A percentile compares a stretch with the other conserved stretches of the same genome.
Conservation (phyloP, 2,888 invertebrate genomes). For the Cantharis flavilabris region DNA sequence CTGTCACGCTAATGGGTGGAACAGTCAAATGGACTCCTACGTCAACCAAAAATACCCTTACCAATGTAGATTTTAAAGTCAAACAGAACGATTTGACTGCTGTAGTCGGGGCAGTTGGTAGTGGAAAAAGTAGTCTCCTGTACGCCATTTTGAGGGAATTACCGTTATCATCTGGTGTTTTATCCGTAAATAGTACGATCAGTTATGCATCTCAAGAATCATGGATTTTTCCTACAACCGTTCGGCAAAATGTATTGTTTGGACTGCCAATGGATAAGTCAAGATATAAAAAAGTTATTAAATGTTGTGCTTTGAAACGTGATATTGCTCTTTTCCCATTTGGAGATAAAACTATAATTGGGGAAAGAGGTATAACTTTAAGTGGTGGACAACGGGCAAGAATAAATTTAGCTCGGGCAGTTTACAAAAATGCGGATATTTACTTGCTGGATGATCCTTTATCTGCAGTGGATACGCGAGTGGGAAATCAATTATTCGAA, state of each 20-base stretch:
- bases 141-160: constrained; percentile 72
- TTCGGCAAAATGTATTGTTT: constrained; percentile 90
- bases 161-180: constrained; percentile 56
- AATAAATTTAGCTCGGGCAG: constrained; percentile 80
- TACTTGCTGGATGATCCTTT: constrained; percentile 82
- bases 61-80: constrained; percentile 36
- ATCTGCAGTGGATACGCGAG: constrained; percentile 79
- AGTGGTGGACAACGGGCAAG: constrained; percentile 86
- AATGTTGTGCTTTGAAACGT: constrained; percentile 70
- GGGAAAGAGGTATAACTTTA: constrained; percentile 77
- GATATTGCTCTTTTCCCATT: constrained; percentile 76
- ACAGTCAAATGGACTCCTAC: constrained; percentile 48
- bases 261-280: constrained; percentile 74
- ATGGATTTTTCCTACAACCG: constrained; percentile 80
- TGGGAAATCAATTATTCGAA: constrained; percentile 74
- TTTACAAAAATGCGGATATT: constrained; percentile 50
- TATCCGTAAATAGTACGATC: constrained; percentile 67
- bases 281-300: constrained; percentile 67
- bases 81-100: constrained; percentile 56
- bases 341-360: constrained; percentile 82
- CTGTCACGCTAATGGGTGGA: background rate
- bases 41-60: constrained; percentile 32
- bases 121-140: constrained; percentile 63
- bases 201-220: constrained; percentile 85
- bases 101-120: constrained; percentile 67